Base-by-base conservation (phyloP, 2,113 vertebrate genomes). In the Aepyceros melampus region DNA sequence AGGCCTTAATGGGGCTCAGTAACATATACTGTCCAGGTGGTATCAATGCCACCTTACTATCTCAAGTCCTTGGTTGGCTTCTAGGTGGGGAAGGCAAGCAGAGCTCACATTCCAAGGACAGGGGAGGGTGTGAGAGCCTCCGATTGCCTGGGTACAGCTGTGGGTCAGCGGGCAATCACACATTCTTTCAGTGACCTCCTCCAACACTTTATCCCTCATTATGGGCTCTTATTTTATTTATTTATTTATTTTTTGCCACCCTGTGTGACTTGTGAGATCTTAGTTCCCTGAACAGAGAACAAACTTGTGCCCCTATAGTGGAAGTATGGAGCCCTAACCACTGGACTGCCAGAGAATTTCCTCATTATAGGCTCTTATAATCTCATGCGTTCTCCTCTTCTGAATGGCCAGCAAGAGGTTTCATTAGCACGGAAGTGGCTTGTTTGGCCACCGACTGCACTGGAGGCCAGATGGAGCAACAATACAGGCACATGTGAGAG, bases 231-330 rank as follows among this genome's bases (percentile, higher is more conserved):
- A n/a, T 58, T 51, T 51, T 51, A 53, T 53, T 53, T 51, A n/a
- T 67, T 36, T 36, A 16, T 71, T 9, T 67, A 12, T 36, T 25
- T 36, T 40, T 25, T 3, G 2, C 12, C 36, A 76, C 71, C 12
- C 23, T 0, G 0, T 27, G 71, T 40, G 71, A 36, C 12, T 76
- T 43, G 3, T 0, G 6, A 13, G 71, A 27, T 76, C 71, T 76
- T 76, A 43, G 40, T 76, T 76, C 36, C 36, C 71, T 76, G 36
- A 14, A 25, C 36, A 43, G 40, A 76, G 71, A 76, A 76, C 15
- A 17, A 43, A 76, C 71, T 43, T 0, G 6, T 43, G 23, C 23
- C 36, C 71, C 40, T 76, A 25, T 36, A 27, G 40, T 43, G 40
- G 23, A 76, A 76, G 36, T 76, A 23, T 27, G 40, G 36, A 43